Percentiles rank a stretch among this genome's conserved stretches.
phyloP scores from a whole-genome alignment of 2,113 vertebrate genomes.

The Mandrillus leucophaeus region DNA sequence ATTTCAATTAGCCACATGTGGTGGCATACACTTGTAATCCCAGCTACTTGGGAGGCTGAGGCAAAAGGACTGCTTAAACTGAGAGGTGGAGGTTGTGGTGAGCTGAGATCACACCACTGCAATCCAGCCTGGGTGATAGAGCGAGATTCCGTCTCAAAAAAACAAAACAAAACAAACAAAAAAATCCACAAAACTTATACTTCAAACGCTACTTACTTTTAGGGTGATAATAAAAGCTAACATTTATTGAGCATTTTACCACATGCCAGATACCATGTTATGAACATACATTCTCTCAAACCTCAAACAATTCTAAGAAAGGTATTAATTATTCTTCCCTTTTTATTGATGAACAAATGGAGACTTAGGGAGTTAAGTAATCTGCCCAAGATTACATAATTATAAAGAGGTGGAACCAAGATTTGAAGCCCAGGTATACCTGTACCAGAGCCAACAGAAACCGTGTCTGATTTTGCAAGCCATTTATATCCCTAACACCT shows the following conservation, averaged over 20 bases:
- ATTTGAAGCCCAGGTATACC: background rate
- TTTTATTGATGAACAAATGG: background rate
- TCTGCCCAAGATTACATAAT: background rate
- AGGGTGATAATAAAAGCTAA: constrained; percentile 36
- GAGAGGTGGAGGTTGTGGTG: too few relatives aligned
- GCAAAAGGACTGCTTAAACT: too few relatives aligned
- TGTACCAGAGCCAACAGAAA: background rate
- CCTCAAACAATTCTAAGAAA: background rate
- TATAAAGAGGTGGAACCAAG: background rate
- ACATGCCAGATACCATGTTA: background rate
- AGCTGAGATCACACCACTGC: too few relatives aligned
- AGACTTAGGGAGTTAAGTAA: background rate
- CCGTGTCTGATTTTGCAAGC: background rate
- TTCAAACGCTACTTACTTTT: constrained; percentile 6
- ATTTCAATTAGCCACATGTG: background rate
- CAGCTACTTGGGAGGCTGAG: too few relatives aligned
- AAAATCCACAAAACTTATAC: background rate
- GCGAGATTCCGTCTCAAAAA: too few relatives aligned
- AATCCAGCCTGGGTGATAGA: too few relatives aligned
- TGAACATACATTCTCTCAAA: background rate
- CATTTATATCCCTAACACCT: background rate
- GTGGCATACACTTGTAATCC: too few relatives aligned
- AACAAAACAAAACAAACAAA: too few relatives aligned
- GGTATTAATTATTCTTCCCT: background rate
- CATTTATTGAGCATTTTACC: background rate